These are phyloP conservation scores for Eupelmus urozonus DNA, from an alignment of 2,888 invertebrate genomes.

Conservation along the genomic window DNA sequence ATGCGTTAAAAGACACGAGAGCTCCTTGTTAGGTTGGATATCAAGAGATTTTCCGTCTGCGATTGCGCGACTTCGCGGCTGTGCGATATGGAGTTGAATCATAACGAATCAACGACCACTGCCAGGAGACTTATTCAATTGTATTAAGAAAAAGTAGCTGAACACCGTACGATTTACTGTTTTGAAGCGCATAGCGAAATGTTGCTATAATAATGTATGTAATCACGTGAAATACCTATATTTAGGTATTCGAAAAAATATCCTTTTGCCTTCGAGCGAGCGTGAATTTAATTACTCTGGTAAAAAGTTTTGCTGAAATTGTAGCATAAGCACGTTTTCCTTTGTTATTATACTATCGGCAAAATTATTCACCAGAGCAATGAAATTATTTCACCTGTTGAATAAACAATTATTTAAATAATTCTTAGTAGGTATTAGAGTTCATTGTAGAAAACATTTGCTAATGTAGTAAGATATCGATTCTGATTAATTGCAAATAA, in stretches of 20 bases:
- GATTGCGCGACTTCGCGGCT: not conserved
- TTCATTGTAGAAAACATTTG: slow-evolving; percentile 13
- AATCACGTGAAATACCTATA: no score
- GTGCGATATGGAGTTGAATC: not conserved
- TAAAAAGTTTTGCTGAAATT: not conserved
- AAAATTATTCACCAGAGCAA: slow-evolving; percentile 22
- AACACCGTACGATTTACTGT: slow-evolving; percentile 5
- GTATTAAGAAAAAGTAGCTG: not conserved
- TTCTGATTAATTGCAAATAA: slow-evolving; percentile 1
- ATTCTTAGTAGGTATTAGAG: slow-evolving; percentile 6
- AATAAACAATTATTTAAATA: slow-evolving; percentile 39
- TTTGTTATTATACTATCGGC: not conserved
- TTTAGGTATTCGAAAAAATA: not conserved
- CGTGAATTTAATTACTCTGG: not conserved
- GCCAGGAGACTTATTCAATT: slow-evolving; percentile 4
- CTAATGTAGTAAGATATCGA: not conserved
- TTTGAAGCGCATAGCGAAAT: no score
- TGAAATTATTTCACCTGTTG: not conserved
- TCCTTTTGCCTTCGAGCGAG: not conserved
- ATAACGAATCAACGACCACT: slow-evolving; percentile 7
- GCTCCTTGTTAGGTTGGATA: slow-evolving; percentile 14
- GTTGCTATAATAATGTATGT: no score
- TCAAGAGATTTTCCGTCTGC: not conserved
- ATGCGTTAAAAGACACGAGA: slow-evolving; percentile 34
- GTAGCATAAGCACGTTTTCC: not conserved